Evolutionary conservation across 2,888 invertebrate species (phyloP), one percentile per base, ranked within the genome.

Genomic region (Mythimna ferrago): DNA sequence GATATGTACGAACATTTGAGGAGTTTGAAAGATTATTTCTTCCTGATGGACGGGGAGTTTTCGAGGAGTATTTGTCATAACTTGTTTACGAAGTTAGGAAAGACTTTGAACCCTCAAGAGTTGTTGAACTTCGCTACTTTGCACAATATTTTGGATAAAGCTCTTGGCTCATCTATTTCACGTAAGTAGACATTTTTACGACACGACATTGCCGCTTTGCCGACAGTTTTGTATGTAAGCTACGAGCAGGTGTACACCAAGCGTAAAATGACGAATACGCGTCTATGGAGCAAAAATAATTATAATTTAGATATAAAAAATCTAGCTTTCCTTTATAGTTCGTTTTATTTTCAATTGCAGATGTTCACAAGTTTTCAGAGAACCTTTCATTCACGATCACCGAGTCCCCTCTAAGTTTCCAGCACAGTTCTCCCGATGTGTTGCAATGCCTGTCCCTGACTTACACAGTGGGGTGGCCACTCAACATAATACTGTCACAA

Each of bases 41-140:
- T 98, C 86, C 90, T 98, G 38, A 96, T 98, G 95, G 98, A 98
- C 84, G 98, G 98, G 0, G 98, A 98, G 91, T 98, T 98, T 91
- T 97, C 97, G 0, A 97, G 97, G 51, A 97, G 97, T 82, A 97
- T 98, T 21, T 98, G 98, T 53, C 97, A 97, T 66, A 97, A 97
- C 80, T 92, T 98, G 73, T 98, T 98, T 81, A 94, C 96, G 0
- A 97, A 97, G 78, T 91, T 98, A 66, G 97, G 97, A 70, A 96
- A 96, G n/a, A 97, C 97, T 1, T 92, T 97, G 44, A 96, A 96
- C 84, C 98, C 98, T 0, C 94, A 96, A 19, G 97, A 98, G 86
- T 88, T 98, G 73, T 95, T 98, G 74, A 98, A 98, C 89, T 97
- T 97, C 68, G 97, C 97, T 2, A 97, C 97, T 10, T 91, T 98